Evolutionary conservation across 2,113 vertebrate genomes (phyloP).

Genomic region (Oophaga pumilio): DNA sequence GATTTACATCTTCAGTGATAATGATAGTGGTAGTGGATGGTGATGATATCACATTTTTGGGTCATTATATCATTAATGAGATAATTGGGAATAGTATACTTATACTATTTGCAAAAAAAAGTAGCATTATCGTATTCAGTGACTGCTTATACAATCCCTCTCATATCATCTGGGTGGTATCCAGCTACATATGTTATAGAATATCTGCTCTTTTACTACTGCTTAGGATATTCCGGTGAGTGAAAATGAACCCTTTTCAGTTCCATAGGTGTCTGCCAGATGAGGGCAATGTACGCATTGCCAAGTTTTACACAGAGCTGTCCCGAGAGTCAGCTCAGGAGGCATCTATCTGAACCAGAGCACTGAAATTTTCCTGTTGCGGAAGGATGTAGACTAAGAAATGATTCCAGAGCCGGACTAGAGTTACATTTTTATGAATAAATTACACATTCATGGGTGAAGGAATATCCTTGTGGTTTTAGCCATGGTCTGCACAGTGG

Average conservation of each 20-base stretch:
- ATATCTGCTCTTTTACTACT: slow-evolving; percentile 24
- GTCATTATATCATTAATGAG: neutral
- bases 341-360: slow-evolving; percentile 52
- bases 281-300: slow-evolving; percentile 10
- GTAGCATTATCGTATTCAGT: neutral
- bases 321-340: slow-evolving; percentile 32
- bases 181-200: slow-evolving; percentile 6
- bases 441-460: slow-evolving; percentile 55
- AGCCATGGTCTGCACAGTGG: slow-evolving; percentile 53
- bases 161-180: slow-evolving; percentile 22
- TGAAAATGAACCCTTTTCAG: slow-evolving; percentile 19
- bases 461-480: slow-evolving; percentile 56
- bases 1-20: too few relatives aligned
- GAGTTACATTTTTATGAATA: slow-evolving; percentile 56
- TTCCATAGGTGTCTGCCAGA: slow-evolving; percentile 27
- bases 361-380: slow-evolving; percentile 44
- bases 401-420: slow-evolving; percentile 49
- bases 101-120: neutral
- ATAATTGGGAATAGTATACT: neutral
- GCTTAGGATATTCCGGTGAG: neutral
- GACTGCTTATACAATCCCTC: neutral
- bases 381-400: slow-evolving; percentile 53
- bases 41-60: neutral
- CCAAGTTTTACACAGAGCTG: slow-evolving; percentile 46
- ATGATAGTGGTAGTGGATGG: too few relatives aligned